These are phyloP conservation scores for Macroglossus sobrinus DNA, from an alignment of 2,113 vertebrate genomes.

Conservation along the genomic window DNA sequence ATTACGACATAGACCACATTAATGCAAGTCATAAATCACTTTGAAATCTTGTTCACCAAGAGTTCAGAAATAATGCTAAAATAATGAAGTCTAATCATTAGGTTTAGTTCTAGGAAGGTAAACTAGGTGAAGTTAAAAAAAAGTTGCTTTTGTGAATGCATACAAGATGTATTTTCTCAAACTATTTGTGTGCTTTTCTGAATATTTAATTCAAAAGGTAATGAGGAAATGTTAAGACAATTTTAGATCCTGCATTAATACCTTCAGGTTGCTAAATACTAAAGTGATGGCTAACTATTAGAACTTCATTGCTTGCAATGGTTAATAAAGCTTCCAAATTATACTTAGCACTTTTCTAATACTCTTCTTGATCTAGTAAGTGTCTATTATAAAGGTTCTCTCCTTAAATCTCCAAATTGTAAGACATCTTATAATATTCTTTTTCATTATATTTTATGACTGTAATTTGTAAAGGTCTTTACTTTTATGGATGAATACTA, in stretches of 20 bases:
- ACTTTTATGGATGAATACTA: neutral
- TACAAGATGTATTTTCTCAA: neutral
- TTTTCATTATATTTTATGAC: neutral
- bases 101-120: neutral
- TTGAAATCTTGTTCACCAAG: neutral
- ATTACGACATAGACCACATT: constrained; percentile 3
- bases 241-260: neutral
- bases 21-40: neutral
- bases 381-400: neutral
- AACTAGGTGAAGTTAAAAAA: neutral
- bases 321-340: neutral
- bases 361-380: neutral
- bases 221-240: neutral
- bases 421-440: neutral
- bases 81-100: neutral
- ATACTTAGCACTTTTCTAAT: neutral
- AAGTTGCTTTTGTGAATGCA: neutral
- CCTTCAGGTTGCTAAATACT: neutral
- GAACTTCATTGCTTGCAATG: neutral
- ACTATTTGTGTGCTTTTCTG: neutral
- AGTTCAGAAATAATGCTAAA: neutral
- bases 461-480: neutral
- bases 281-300: neutral
- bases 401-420: neutral
- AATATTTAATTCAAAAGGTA: neutral